These are phyloP conservation scores for Limnothrissa miodon DNA, from an alignment of 2,113 vertebrate species.

Conservation along the genomic window DNA sequence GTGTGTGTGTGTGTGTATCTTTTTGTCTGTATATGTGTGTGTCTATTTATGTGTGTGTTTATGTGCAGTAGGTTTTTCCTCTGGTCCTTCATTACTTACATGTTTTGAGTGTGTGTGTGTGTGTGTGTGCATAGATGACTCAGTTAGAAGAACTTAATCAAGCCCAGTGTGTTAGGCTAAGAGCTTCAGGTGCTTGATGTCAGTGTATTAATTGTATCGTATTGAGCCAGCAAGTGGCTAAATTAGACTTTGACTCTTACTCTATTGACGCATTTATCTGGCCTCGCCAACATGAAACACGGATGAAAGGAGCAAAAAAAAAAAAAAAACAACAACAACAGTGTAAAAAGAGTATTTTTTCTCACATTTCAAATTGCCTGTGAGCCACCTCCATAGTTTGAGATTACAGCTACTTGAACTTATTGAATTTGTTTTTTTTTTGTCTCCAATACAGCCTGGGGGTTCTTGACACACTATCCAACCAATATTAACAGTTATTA, in stretches of 20 bases:
- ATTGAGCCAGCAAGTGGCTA: background rate
- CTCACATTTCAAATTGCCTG: conserved; percentile 51
- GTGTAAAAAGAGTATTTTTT: background rate
- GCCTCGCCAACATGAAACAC: background rate
- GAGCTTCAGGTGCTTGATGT: background rate
- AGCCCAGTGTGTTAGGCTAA: background rate
- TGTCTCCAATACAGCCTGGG: conserved; percentile 67
- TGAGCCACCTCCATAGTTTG: conserved; percentile 52
- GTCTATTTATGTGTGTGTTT: background rate
- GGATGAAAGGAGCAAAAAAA: background rate
- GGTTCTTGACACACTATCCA: conserved; percentile 62
- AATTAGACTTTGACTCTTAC: background rate
- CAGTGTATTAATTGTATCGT: background rate
- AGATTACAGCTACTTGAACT: conserved; percentile 62
- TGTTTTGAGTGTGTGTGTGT: background rate
- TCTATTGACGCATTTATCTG: background rate
- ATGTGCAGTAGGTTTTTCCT: background rate
- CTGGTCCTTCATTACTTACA: background rate
- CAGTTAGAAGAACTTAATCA: background rate
- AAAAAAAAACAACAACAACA: background rate
- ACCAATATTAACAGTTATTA: conserved; percentile 72
- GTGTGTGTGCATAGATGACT: background rate
- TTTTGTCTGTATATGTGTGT: background rate
- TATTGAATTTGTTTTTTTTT: conserved; percentile 73
- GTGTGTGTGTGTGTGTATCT: background rate